phyloP scores from a whole-genome alignment of 1,140 invertebrate species.

The Odontomachus brunneus region DNA sequence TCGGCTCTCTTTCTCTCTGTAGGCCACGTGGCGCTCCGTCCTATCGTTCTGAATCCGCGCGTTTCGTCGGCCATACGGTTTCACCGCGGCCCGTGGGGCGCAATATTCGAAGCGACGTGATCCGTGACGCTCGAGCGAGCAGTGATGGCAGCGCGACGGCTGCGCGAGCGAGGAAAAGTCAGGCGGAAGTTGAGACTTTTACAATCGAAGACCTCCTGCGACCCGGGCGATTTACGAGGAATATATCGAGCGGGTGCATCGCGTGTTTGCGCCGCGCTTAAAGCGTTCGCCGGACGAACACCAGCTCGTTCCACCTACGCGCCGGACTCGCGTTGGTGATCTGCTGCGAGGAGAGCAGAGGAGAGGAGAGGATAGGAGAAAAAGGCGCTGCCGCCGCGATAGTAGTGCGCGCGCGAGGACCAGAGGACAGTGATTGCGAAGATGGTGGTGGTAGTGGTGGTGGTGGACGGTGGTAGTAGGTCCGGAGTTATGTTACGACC shows the following conservation, averaged over 20 bases:
- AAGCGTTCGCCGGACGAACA: constrained; percentile 38
- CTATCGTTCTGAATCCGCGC: background rate
- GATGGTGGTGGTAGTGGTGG: constrained; percentile 10
- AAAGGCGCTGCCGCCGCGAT: constrained; percentile 41
- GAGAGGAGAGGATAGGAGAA: background rate
- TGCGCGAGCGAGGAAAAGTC: constrained; percentile 42
- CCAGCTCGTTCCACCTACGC: constrained; percentile 66
- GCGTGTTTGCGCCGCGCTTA: constrained; percentile 50
- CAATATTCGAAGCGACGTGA: constrained; percentile 21
- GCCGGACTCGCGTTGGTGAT: constrained; percentile 51
- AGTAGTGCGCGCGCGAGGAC: constrained; percentile 4
- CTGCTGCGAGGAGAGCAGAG: constrained; percentile 20
- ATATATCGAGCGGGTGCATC: constrained; percentile 27
- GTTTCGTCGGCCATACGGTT: background rate
- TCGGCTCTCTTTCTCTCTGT: too few species aligned
- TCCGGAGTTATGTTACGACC: constrained; percentile 81
- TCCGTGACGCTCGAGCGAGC: background rate
- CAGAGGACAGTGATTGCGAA: background rate
- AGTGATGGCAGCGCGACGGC: background rate
- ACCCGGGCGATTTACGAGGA: constrained; percentile 46
- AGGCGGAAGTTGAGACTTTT: constrained; percentile 45
- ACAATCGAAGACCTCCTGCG: constrained; percentile 53
- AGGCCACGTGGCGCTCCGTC: too few species aligned
- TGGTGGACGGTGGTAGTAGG: constrained; percentile 53
- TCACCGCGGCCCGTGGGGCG: background rate